Conservation (phyloP, 2,888 invertebrate species). For the Mechanitis messenoides region DNA sequence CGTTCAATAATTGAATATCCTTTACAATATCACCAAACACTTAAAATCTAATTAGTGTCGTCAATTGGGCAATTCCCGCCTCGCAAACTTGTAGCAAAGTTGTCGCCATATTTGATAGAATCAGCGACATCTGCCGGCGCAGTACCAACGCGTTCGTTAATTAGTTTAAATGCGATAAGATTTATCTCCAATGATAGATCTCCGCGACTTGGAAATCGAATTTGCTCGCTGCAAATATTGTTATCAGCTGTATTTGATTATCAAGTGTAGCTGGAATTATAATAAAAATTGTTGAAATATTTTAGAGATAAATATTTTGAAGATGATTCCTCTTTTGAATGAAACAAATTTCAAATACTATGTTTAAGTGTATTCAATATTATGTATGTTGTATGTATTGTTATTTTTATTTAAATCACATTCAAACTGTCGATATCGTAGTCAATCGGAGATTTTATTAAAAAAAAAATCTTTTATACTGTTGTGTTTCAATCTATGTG, state of each 20-base stretch:
- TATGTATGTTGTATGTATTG: no score
- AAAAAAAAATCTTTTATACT: no score
- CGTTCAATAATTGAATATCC: not conserved
- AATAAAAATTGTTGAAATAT: no score
- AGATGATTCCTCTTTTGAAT: no score
- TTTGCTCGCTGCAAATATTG: slow-evolving; percentile 8
- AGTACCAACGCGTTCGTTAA: slow-evolving; percentile 55
- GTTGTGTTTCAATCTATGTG: not conserved
- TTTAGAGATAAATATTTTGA: no score
- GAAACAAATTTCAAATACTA: no score
- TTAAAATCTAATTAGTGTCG: slow-evolving; percentile 59
- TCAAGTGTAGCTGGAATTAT: not conserved
- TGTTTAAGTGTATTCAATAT: no score
- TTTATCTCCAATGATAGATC: slow-evolving; percentile 38
- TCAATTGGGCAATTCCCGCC: slow-evolving; percentile 43
- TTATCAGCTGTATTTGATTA: not conserved
- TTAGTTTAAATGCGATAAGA: slow-evolving; percentile 60
- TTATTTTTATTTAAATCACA: no score
- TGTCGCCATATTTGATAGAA: slow-evolving; percentile 46
- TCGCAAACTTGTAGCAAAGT: slow-evolving; percentile 52
- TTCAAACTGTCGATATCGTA: no score
- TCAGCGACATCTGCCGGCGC: slow-evolving; percentile 63
- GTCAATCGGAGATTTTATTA: no score
- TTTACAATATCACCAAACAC: slow-evolving; percentile 45
- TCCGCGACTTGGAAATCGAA: slow-evolving; percentile 14